A percentile compares a stretch with the other conserved stretches of the same genome.
These are phyloP conservation scores for Otus scops DNA, from an alignment of 2,797 vertebrate genomes.

Conservation along the genomic window DNA sequence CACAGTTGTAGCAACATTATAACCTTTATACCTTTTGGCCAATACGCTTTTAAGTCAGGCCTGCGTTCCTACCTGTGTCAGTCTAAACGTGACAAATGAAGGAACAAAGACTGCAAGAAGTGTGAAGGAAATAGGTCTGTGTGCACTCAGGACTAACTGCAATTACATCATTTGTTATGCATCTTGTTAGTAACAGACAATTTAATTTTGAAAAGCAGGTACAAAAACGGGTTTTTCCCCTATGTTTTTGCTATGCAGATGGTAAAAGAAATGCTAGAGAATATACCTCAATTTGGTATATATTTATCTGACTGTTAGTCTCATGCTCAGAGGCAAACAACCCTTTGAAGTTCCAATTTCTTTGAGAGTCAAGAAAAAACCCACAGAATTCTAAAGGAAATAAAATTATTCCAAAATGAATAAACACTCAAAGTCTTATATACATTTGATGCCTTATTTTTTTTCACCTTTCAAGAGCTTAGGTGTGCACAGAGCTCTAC, in stretches of 20 bases:
- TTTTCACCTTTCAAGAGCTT: background rate
- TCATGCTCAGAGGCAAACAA: background rate
- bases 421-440: background rate
- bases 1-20: background rate
- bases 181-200: background rate
- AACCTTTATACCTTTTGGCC: background rate
- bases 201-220: background rate
- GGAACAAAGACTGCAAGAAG: background rate
- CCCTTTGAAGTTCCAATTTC: background rate
- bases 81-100: background rate
- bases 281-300: background rate
- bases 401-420: background rate
- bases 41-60: background rate
- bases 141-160: background rate
- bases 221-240: fast-evolving
- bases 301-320: background rate
- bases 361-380: background rate
- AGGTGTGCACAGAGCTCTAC: background rate
- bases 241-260: background rate
- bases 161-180: background rate
- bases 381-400: background rate
- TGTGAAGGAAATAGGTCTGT: background rate
- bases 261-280: background rate
- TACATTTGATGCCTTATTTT: background rate
- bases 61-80: background rate